Base-by-base conservation (phyloP, 1,140 invertebrate species). In the Ectropis grisescens region DNA sequence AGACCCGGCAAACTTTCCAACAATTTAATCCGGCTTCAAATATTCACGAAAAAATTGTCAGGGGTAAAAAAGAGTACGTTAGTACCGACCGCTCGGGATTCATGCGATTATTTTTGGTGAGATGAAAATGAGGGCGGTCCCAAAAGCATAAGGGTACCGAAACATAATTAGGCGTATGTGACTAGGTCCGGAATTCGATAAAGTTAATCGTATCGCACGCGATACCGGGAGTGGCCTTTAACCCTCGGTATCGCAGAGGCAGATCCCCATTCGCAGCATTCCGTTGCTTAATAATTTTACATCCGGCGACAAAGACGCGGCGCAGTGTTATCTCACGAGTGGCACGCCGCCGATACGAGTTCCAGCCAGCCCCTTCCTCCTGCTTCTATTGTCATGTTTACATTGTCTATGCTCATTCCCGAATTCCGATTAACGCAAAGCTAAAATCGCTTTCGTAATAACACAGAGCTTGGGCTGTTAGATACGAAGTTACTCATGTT, bases 351-450 rank as follows among this genome's bases (percentile, higher is more conserved):
- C 54, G 69, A 78, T 74, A 74, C 50, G 58, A 70, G 54, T 57
- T 49, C 37, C 52, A 57, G 46, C 50, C 54, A 57, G 41, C 62
- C 50, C 53, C 48, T 32, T 49, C 52, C 58, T 58, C 52, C 44
- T 37, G 38, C 38, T 67, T 31, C 69, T 52, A 75, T 79, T 79
- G 70, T 79, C 56, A 58, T 66, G 62, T 74, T 75, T 71, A 74
- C 70, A 75, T 79, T 79, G 68, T 72, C 68, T 78, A 58, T 72
- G 64, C 57, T 69, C 65, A 69, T 65, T 72, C 50, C 52, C 54
- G 49, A 68, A 71, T 70, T 67, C 60, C 59, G 52, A 64, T 66
- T 70, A 70, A 56, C 55, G 48, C 44, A 47, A 51, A 62, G 51
- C 51, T 49, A 58, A 47, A 49, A 52, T 47, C 44, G 41, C 41